phyloP scores from a whole-genome alignment of 2,888 invertebrate species.

The Aradus depressus region DNA sequence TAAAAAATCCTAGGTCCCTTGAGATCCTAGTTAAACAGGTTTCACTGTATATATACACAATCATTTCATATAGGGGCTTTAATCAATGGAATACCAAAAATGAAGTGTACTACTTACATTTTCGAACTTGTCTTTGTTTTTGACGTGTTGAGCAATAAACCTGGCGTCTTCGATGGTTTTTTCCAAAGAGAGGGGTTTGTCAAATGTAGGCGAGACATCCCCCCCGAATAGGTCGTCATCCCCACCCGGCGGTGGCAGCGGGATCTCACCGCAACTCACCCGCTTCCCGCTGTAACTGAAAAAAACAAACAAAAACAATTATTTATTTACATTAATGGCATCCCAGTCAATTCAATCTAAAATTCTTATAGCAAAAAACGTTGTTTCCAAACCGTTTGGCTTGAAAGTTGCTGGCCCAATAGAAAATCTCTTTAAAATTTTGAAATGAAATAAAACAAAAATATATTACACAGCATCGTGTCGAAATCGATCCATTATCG shows the following conservation, averaged over 20 bases:
- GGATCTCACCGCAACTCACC: constrained; percentile 49
- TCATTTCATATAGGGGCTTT: not conserved
- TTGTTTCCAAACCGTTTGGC: too few relatives aligned
- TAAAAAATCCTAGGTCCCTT: too few relatives aligned
- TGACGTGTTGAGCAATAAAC: constrained; percentile 90
- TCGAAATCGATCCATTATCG: too few relatives aligned
- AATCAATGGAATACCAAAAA: not conserved
- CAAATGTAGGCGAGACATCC: constrained; percentile 61
- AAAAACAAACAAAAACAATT: not conserved
- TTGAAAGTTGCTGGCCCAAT: too few relatives aligned
- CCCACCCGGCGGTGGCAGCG: constrained; percentile 62
- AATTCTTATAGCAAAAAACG: too few relatives aligned
- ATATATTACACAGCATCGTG: too few relatives aligned
- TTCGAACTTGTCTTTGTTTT: constrained; percentile 88
- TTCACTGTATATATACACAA: not conserved
- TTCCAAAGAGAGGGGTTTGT: constrained; percentile 62
- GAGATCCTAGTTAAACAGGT: too few relatives aligned
- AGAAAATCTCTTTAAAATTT: too few relatives aligned
- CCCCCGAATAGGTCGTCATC: constrained; percentile 63
- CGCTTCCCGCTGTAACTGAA: constrained; percentile 9
- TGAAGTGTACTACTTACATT: constrained; percentile 58
- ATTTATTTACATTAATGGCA: too few relatives aligned
- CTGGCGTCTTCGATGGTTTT: constrained; percentile 85
- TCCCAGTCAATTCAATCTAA: too few relatives aligned
- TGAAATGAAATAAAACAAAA: too few relatives aligned